Conservation (phyloP, 35 echinoderm and acorn worm species). For the Apostichopus parvimensis region DNA sequence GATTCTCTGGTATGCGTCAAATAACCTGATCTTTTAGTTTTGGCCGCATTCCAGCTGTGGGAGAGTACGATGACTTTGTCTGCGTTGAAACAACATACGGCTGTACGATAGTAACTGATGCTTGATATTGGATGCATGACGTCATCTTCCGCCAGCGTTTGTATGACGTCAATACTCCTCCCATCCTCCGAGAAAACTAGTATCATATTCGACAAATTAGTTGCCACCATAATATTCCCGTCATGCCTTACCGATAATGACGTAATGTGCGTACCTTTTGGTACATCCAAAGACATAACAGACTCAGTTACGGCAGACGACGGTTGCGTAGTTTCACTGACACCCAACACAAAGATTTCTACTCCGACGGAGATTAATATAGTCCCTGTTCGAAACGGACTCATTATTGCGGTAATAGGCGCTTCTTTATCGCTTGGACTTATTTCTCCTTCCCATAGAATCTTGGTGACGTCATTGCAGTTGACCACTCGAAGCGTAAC, state of each 20-base stretch:
- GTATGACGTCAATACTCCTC: background rate
- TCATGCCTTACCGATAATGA: slow-evolving; percentile 47
- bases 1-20: slow-evolving; percentile 11
- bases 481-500: background rate
- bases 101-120: slow-evolving; percentile 45
- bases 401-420: background rate
- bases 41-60: slow-evolving; percentile 44
- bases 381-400: slow-evolving; percentile 23
- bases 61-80: slow-evolving; percentile 38
- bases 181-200: slow-evolving; percentile 25
- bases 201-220: slow-evolving; percentile 48
- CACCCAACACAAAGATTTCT: slow-evolving; percentile 8
- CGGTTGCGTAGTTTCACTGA: too few relatives aligned
- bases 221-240: slow-evolving; percentile 27
- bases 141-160: slow-evolving; percentile 35
- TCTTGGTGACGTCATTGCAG: background rate
- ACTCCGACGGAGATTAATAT: slow-evolving; percentile 19
- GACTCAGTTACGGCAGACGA: background rate
- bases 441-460: slow-evolving; percentile 13
- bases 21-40: slow-evolving; percentile 12
- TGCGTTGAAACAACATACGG: slow-evolving; percentile 10
- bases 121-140: slow-evolving; percentile 47
- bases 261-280: slow-evolving; percentile 33
- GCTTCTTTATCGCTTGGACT: slow-evolving; percentile 26
- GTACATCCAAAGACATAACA: slow-evolving; percentile 40